Evolutionary conservation across 2,888 invertebrate genomes (phyloP).

Genomic region (Meiosimyza platycephala): DNA sequence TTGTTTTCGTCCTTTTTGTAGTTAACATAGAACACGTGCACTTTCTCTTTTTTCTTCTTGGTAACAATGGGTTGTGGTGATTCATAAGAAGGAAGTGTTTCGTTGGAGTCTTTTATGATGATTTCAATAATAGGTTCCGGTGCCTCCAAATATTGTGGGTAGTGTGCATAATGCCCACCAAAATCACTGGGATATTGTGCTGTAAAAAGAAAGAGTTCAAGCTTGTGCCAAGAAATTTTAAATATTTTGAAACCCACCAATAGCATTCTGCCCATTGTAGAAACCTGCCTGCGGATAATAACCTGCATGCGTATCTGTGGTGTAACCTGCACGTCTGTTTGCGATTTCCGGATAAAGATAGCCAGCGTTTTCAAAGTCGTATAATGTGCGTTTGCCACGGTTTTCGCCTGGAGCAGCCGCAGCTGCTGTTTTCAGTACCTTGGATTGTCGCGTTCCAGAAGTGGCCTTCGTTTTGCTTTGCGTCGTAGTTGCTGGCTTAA

Average conservation of each 20-base stretch:
- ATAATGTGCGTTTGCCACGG: slow-evolving; percentile 64
- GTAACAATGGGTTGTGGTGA: slow-evolving; percentile 67
- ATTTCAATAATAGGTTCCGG: slow-evolving; percentile 93
- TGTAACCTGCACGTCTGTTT: slow-evolving; percentile 58
- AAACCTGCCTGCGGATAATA: slow-evolving; percentile 58
- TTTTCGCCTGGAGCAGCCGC: slow-evolving; percentile 51
- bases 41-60: slow-evolving; percentile 80
- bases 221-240: background rate
- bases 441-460: slow-evolving; percentile 45
- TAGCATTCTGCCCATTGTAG: slow-evolving; percentile 59
- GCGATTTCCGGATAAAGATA: slow-evolving; percentile 57
- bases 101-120: slow-evolving; percentile 90
- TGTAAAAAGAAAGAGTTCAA: slow-evolving; percentile 41
- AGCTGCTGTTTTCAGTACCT: slow-evolving; percentile 43
- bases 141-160: slow-evolving; percentile 75
- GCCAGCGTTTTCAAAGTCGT: slow-evolving; percentile 60
- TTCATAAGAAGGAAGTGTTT: slow-evolving; percentile 76
- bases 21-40: slow-evolving; percentile 91
- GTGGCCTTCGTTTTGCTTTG: slow-evolving; percentile 35
- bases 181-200: slow-evolving; percentile 56
- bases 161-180: slow-evolving; percentile 59
- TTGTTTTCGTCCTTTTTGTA: slow-evolving; percentile 86
- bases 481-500: slow-evolving; percentile 28
- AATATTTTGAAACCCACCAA: slow-evolving; percentile 48
- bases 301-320: slow-evolving; percentile 47